Conservation (phyloP, 2,888 invertebrate genomes). For the Morinoia aosen region DNA sequence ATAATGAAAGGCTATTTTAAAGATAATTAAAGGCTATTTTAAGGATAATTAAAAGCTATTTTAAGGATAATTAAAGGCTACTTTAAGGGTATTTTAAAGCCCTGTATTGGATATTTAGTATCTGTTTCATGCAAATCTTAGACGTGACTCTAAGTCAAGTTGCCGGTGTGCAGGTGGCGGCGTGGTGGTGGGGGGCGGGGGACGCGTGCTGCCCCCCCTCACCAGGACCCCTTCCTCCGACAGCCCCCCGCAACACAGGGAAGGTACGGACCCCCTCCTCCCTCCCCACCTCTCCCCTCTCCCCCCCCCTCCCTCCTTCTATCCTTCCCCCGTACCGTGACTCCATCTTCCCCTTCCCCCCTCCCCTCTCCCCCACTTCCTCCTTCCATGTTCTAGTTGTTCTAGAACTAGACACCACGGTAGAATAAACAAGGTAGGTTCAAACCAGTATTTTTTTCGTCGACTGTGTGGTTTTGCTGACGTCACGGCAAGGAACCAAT, state of each 20-base stretch:
- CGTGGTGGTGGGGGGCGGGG: conserved; percentile 19
- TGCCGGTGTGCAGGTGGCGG: not conserved
- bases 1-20: no score
- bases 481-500: no score
- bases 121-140: not conserved
- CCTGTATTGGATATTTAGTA: no score
- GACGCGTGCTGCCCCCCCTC: conserved; percentile 1
- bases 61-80: no score
- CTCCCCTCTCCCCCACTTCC: not conserved
- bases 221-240: conserved; percentile 38
- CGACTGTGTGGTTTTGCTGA: no score
- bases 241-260: conserved; percentile 57
- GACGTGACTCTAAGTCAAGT: no score
- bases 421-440: no score
- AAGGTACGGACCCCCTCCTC: conserved; percentile 45
- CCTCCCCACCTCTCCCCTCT: no score
- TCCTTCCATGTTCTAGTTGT: no score
- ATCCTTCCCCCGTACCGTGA: not conserved
- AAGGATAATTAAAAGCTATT: no score
- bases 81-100: not conserved
- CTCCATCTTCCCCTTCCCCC: not conserved
- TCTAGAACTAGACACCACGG: not conserved
- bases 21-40: no score
- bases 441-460: no score
- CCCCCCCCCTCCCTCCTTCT: not conserved